These are phyloP conservation scores for Calameuta filiformis DNA, from an alignment of 2,888 invertebrate species.

Conservation along the genomic window DNA sequence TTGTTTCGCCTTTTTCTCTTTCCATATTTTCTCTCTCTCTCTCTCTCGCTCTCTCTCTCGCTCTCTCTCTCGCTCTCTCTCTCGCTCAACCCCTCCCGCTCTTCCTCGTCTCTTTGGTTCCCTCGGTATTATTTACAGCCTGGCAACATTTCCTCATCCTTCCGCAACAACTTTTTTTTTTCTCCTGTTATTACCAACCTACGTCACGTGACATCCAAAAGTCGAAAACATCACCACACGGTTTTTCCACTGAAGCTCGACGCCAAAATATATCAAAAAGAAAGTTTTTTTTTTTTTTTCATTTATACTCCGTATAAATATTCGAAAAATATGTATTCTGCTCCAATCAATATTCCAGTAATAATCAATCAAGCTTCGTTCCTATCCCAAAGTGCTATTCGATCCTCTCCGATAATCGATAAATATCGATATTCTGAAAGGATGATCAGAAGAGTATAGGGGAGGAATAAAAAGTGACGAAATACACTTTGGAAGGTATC, in stretches of 20 bases:
- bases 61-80: too few relatives aligned
- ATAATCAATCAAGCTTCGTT: not conserved
- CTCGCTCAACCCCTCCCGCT: too few relatives aligned
- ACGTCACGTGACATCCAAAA: not conserved
- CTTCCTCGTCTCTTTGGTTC: not conserved
- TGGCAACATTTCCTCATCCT: not conserved
- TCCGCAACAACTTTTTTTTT: not conserved
- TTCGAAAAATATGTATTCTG: not conserved
- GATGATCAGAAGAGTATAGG: too few relatives aligned
- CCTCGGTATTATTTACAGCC: not conserved
- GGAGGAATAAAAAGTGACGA: too few relatives aligned
- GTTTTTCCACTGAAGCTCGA: not conserved
- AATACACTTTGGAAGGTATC: too few relatives aligned
- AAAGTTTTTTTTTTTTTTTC: too few relatives aligned
- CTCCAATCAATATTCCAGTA: not conserved
- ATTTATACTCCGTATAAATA: not conserved
- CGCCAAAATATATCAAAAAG: not conserved
- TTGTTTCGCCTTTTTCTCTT: slow-evolving; percentile 18
- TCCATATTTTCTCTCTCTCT: not conserved
- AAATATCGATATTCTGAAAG: too few relatives aligned
- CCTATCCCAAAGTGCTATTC: not conserved
- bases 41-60: not conserved
- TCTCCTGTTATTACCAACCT: not conserved
- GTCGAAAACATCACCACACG: not conserved
- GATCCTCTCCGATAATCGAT: too few relatives aligned